These are phyloP conservation scores for Microctenopoma lineatum DNA, from an alignment of 2,797 vertebrate species.

Conservation along the genomic window DNA sequence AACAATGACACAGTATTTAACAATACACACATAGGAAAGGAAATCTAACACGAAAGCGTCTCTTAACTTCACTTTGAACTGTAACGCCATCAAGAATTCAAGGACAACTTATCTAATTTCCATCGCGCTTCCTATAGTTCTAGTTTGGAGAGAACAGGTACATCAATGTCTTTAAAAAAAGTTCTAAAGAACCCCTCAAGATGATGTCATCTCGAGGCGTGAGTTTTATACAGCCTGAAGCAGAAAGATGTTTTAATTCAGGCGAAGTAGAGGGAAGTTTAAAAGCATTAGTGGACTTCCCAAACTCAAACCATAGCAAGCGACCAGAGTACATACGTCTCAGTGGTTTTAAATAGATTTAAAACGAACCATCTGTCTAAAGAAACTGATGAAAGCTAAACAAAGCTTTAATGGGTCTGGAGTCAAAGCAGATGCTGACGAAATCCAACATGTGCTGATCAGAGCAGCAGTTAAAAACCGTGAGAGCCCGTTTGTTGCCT, in stretches of 20 bases:
- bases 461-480: constrained; percentile 44
- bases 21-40: not conserved
- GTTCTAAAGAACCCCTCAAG: no score
- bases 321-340: constrained; percentile 25
- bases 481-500: constrained; percentile 18
- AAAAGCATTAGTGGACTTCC: no score
- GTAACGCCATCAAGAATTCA: not conserved
- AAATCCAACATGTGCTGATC: constrained; percentile 59
- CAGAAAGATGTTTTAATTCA: no score
- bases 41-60: constrained; percentile 11
- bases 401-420: constrained; percentile 57
- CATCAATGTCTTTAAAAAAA: no score
- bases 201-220: no score
- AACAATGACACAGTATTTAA: constrained; percentile 5
- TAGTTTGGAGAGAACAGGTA: no score
- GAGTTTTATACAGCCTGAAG: no score
- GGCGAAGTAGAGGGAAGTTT: no score
- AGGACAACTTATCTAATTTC: no score
- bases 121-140: no score
- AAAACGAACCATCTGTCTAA: constrained; percentile 53
- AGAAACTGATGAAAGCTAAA: constrained; percentile 47
- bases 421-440: constrained; percentile 53
- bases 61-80: constrained; percentile 1
- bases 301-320: constrained; percentile 1
- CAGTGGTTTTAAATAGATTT: constrained; percentile 53